Evolutionary conservation across 2,797 vertebrate species (phyloP).

Genomic region (Jordanella pulchra): DNA sequence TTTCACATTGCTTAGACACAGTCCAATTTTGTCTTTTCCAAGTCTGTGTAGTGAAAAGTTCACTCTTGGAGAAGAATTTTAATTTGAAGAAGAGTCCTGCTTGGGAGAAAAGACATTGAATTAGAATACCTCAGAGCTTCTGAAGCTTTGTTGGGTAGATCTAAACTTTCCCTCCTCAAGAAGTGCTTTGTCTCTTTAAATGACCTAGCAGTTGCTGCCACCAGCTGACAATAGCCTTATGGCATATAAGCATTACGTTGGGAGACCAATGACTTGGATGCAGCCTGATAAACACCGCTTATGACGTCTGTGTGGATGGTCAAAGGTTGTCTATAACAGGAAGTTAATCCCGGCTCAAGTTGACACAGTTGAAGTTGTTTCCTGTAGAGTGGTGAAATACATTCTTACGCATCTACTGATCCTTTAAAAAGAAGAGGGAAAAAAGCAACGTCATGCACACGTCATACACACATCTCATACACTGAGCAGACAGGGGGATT

Average conservation of each 20-base stretch:
- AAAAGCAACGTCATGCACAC: background rate
- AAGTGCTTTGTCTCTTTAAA: constrained; percentile 14
- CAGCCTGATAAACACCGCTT: constrained; percentile 31
- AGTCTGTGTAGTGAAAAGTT: background rate
- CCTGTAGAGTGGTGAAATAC: constrained; percentile 4
- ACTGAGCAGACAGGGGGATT: background rate
- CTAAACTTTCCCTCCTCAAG: background rate
- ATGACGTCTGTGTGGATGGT: constrained; percentile 31
- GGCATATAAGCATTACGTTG: constrained; percentile 34
- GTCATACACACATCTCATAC: background rate
- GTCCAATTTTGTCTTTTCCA: background rate
- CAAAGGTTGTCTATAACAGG: constrained; percentile 35
- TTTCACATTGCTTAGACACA: background rate
- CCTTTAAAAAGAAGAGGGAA: constrained; percentile 1
- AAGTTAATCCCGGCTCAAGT: constrained; percentile 48
- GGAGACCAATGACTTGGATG: constrained; percentile 29
- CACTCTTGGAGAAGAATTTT: background rate
- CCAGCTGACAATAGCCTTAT: constrained; percentile 20
- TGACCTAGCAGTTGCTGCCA: constrained; percentile 6
- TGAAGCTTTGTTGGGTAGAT: background rate
- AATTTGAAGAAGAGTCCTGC: background rate
- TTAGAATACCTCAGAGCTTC: background rate
- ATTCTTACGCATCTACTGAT: constrained; percentile 13
- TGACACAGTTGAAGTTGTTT: constrained; percentile 26
- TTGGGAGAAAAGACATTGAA: background rate